These are phyloP conservation scores for Hyposoter didymator DNA, from an alignment of 2,888 invertebrate species.

Conservation along the genomic window DNA sequence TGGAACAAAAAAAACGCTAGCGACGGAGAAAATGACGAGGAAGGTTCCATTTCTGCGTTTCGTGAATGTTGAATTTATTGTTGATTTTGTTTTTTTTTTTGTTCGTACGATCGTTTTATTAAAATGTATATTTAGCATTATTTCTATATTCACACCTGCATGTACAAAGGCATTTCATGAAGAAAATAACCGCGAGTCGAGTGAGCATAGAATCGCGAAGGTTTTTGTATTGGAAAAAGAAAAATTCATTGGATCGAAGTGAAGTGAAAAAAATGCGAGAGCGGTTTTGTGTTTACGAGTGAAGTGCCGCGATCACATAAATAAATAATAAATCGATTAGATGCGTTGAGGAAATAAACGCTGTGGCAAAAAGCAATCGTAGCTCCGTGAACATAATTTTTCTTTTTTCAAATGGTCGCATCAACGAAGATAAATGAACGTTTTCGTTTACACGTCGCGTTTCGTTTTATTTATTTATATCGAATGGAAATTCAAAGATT, in stretches of 20 bases:
- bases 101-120: slow-evolving; percentile 66
- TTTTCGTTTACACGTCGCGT: background rate
- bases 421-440: background rate
- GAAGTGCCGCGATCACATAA: slow-evolving; percentile 53
- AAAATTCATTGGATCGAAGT: background rate
- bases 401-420: background rate
- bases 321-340: slow-evolving; percentile 45
- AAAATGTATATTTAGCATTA: slow-evolving; percentile 71
- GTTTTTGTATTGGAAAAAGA: slow-evolving; percentile 12
- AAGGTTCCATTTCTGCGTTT: slow-evolving; percentile 23
- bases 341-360: slow-evolving; percentile 15
- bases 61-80: slow-evolving; percentile 39
- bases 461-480: slow-evolving; percentile 12
- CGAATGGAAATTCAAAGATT: background rate
- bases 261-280: background rate
- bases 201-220: slow-evolving; percentile 49
- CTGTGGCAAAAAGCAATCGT: slow-evolving; percentile 28
- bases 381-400: slow-evolving; percentile 15
- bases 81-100: slow-evolving; percentile 62
- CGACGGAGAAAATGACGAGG: background rate
- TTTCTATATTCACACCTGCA: slow-evolving; percentile 74
- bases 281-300: background rate
- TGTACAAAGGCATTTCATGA: slow-evolving; percentile 73
- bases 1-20: slow-evolving; percentile 35
- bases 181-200: slow-evolving; percentile 43